A percentile compares a stretch with the other conserved stretches of the same genome.
Evolutionary conservation across 2,888 invertebrate species (phyloP).

Genomic region (Epistrophe grossulariae): DNA sequence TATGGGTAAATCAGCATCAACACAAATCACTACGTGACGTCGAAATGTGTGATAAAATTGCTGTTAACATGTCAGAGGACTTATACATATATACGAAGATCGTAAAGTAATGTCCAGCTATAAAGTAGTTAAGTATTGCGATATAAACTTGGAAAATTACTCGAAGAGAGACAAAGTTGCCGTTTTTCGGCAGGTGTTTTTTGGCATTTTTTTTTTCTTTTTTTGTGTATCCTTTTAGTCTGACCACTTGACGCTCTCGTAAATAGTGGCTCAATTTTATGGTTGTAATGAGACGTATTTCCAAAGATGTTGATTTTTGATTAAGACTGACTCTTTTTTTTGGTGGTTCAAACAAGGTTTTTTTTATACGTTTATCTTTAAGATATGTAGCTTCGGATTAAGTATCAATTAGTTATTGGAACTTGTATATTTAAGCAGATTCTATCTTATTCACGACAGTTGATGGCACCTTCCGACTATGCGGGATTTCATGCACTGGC

Average conservation of each 20-base stretch:
- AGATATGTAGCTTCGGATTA: neutral
- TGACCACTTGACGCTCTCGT: slow-evolving; percentile 1
- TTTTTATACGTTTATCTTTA: neutral
- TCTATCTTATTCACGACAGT: neutral
- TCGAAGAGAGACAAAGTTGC: slow-evolving; percentile 46
- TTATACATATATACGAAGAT: slow-evolving; percentile 22
- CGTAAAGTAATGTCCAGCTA: slow-evolving; percentile 4
- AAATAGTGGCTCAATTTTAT: slow-evolving; percentile 18
- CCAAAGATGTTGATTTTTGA: slow-evolving; percentile 4
- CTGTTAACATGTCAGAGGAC: slow-evolving; percentile 48
- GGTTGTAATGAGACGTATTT: slow-evolving; percentile 14
- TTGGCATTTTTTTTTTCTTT: slow-evolving; percentile 41
- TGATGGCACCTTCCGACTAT: neutral
- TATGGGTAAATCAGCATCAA: slow-evolving; percentile 61
- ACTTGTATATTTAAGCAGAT: neutral
- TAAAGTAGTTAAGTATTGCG: neutral
- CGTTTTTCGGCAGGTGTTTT: slow-evolving; percentile 38
- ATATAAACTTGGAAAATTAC: neutral
- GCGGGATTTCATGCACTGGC: neutral
- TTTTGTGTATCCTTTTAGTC: slow-evolving; percentile 39
- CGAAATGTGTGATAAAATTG: slow-evolving; percentile 65
- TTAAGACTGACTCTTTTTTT: slow-evolving; percentile 7
- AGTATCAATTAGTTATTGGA: slow-evolving; percentile 5
- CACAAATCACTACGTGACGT: slow-evolving; percentile 58
- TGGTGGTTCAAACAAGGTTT: neutral